A percentile compares a stretch with the other conserved stretches of the same genome.
Conservation (phyloP, 2,113 vertebrate species). For the Bungarus multicinctus region DNA sequence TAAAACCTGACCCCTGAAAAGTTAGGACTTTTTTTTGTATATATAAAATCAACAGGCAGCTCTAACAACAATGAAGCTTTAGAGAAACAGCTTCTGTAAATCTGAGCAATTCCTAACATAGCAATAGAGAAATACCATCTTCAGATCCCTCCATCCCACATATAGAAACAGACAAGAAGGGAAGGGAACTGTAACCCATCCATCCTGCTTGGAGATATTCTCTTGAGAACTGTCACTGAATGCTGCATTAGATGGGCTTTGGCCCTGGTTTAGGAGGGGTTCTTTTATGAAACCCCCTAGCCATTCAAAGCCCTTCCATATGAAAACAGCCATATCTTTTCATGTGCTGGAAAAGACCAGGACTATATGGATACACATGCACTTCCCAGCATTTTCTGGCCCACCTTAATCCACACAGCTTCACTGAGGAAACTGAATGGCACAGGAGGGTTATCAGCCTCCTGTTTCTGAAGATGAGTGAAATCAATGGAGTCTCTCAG, state of each 20-base stretch:
- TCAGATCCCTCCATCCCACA: not conserved
- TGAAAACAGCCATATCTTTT: not conserved
- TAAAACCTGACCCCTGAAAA: not conserved
- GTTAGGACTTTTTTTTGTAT: not conserved
- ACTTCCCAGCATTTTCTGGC: not conserved
- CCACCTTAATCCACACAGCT: constrained; percentile 76
- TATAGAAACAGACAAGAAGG: not conserved
- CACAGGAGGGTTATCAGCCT: constrained; percentile 75
- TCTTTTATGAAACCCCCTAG: not conserved
- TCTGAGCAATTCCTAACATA: not conserved
- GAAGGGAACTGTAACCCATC: not conserved
- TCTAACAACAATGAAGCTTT: not conserved
- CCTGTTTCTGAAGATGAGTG: constrained; percentile 62
- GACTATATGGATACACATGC: rapidly evolving
- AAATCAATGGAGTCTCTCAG: constrained; percentile 84
- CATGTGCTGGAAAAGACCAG: rapidly evolving
- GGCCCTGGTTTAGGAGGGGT: not conserved
- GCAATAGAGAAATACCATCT: not conserved
- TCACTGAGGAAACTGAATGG: constrained; percentile 93
- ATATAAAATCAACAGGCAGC: too few species aligned
- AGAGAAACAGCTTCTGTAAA: not conserved
- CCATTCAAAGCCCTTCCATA: not conserved
- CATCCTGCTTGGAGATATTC: not conserved
- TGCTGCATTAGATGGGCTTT: not conserved
- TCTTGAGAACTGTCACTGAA: not conserved